A percentile compares a stretch with the other conserved stretches of the same genome.
phyloP scores from a whole-genome alignment of 2,888 invertebrate genomes.

The Girardia tigrina region DNA sequence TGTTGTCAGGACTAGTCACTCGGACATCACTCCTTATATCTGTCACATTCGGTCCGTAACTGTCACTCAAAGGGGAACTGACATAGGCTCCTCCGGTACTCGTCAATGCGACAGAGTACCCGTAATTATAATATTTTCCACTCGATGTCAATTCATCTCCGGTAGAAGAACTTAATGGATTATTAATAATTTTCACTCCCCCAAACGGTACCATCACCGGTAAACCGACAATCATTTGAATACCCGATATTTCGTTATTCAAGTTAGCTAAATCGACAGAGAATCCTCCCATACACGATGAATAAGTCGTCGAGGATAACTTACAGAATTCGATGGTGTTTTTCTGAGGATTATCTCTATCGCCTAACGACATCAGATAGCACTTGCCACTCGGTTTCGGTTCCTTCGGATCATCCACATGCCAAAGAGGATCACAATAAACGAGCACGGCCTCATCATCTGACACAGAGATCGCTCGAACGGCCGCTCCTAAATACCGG shows the following conservation, averaged over 20 bases:
- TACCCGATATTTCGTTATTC: background rate
- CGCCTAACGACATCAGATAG: background rate
- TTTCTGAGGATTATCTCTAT: background rate
- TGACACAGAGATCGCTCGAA: background rate
- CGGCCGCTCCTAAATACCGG: background rate
- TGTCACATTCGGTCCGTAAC: background rate
- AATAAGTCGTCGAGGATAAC: background rate
- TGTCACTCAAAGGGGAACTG: background rate
- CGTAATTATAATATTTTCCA: conserved; percentile 10
- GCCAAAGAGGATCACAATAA: background rate
- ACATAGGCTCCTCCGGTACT: background rate
- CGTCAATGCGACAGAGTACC: background rate
- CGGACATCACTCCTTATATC: background rate
- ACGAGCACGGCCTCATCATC: background rate
- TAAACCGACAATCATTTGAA: background rate
- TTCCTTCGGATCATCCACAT: background rate
- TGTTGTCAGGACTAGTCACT: background rate
- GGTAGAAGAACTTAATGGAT: background rate
- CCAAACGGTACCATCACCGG: background rate
- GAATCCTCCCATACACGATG: background rate
- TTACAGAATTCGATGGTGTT: background rate
- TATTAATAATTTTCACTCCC: background rate
- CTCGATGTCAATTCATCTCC: background rate
- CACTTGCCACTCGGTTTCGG: background rate
- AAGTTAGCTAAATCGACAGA: background rate